Conservation (phyloP, 2,888 invertebrate genomes). For the Agrochola lychnidis region DNA sequence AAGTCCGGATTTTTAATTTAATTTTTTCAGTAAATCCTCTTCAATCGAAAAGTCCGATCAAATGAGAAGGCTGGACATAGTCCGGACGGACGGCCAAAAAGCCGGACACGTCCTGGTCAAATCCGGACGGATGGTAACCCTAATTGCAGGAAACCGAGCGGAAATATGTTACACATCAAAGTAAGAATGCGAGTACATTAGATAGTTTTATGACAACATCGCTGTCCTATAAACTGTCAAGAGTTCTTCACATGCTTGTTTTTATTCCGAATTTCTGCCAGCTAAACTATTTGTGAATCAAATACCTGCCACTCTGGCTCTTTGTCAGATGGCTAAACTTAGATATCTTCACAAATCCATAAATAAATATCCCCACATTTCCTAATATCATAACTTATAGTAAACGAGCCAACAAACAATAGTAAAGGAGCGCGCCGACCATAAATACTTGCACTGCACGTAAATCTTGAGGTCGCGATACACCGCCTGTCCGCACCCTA, state of each 20-base stretch:
- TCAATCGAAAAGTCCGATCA: no score
- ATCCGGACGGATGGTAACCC: no score
- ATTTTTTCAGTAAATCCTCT: no score
- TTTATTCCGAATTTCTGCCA: not conserved
- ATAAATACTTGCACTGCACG: conserved; percentile 47
- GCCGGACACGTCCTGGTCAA: no score
- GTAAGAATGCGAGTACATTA: not conserved
- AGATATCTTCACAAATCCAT: not conserved
- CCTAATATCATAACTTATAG: conserved; percentile 36
- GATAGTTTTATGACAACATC: not conserved
- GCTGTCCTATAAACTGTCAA: not conserved
- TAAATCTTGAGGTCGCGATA: conserved; percentile 52
- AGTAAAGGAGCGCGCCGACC: conserved; percentile 17
- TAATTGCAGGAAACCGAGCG: no score
- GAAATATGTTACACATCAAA: no score
- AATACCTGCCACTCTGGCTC: not conserved
- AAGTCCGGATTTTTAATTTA: no score
- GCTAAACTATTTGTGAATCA: not conserved
- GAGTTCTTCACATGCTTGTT: not conserved
- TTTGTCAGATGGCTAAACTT: not conserved
- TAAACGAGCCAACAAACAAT: conserved; percentile 41
- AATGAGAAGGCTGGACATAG: no score
- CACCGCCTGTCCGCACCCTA: conserved; percentile 29
- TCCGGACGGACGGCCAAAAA: no score
- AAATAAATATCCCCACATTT: conserved; percentile 37